Conservation (phyloP, 1,140 invertebrate genomes). For the Tetramorium alpestre region DNA sequence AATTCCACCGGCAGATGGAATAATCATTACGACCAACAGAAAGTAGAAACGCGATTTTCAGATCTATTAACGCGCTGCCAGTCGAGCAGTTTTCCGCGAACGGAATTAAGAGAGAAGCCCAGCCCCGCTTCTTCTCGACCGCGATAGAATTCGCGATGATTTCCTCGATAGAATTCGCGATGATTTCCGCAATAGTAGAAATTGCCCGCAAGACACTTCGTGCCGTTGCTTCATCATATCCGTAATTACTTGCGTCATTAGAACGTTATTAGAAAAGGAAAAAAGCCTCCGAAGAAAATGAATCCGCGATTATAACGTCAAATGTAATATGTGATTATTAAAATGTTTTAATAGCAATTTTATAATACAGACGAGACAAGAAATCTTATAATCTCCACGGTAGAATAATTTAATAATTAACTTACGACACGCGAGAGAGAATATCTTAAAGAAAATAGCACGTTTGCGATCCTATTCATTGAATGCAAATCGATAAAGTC, state of each 20-base stretch:
- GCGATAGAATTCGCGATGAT: neutral
- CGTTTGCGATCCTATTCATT: neutral
- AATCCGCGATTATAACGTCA: neutral
- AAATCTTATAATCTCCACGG: neutral
- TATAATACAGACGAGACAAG: neutral
- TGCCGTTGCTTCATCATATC: neutral
- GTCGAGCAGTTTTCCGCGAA: neutral
- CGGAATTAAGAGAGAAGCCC: neutral
- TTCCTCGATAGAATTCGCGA: neutral
- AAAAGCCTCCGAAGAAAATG: neutral
- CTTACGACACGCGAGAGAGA: neutral
- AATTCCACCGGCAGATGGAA: constrained; percentile 48
- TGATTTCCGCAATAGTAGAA: neutral
- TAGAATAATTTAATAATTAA: neutral
- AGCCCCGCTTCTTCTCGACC: neutral
- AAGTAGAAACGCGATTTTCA: constrained; percentile 50
- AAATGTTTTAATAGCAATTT: neutral
- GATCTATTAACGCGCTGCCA: constrained; percentile 32
- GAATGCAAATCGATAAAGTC: constrained; percentile 34
- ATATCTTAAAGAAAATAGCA: neutral
- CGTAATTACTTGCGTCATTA: neutral
- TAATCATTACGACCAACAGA: constrained; percentile 39
- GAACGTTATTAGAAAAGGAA: neutral
- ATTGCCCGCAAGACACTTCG: neutral
- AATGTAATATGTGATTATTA: neutral